Evolutionary conservation across 2,888 invertebrate species (phyloP).

Genomic region (Caenorhabditis plicata): DNA sequence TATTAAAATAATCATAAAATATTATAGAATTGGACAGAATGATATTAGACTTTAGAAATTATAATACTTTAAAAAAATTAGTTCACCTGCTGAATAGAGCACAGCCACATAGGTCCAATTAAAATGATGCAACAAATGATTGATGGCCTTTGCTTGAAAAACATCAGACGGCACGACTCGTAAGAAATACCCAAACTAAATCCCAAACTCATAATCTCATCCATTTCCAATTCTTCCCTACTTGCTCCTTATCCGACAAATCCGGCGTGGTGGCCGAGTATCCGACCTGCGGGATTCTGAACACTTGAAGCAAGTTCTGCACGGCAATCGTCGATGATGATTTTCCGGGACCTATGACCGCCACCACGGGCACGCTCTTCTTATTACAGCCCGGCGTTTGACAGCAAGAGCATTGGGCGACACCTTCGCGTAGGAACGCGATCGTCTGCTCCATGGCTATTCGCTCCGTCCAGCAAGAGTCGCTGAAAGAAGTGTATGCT

Average conservation of each 20-base stretch:
- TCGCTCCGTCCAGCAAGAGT: conserved; percentile 81
- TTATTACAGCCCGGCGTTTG: conserved; percentile 64
- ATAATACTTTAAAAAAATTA: no score
- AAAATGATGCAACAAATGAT: conserved; percentile 74
- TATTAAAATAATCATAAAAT: no score
- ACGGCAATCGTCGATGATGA: conserved; percentile 74
- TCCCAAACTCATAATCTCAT: not conserved
- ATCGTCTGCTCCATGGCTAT: conserved; percentile 75
- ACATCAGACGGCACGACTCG: conserved; percentile 79
- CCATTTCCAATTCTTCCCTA: not conserved
- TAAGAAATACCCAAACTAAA: conserved; percentile 77
- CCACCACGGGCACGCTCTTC: conserved; percentile 69
- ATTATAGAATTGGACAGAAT: no score
- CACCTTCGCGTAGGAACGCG: conserved; percentile 63
- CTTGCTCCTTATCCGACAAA: conserved; percentile 75
- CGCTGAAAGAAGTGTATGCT: conserved; percentile 64
- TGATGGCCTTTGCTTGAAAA: conserved; percentile 77
- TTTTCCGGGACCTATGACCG: conserved; percentile 74
- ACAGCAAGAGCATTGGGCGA: conserved; percentile 64
- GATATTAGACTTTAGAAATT: no score
- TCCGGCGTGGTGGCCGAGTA: conserved; percentile 80
- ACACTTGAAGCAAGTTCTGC: conserved; percentile 78
- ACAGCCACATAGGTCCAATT: conserved; percentile 81
- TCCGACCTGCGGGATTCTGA: conserved; percentile 74
- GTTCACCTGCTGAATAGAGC: conserved; percentile 78